Base-by-base conservation (phyloP, 2,797 vertebrate species). In the Molossus molossus region DNA sequence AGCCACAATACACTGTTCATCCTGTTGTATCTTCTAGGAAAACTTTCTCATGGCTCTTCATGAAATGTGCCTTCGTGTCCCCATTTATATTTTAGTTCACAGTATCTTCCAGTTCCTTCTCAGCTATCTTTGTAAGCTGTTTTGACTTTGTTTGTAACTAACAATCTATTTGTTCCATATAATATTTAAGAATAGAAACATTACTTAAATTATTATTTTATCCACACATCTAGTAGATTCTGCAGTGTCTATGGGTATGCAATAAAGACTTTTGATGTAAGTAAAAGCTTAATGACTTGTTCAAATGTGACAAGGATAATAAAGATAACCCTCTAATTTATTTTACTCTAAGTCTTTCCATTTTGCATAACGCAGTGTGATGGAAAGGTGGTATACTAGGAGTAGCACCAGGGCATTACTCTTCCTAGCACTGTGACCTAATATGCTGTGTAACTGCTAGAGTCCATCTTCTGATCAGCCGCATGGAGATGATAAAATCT, bases 1-100 rank as follows among this genome's bases (percentile, higher is more conserved):
- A 37, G 6, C 6, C 50, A 27, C 6, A 8, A 1, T 1, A 5
- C 5, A 25, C 14, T 29, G 8, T 1, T n/a, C 50, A 58, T 45
- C 17, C 7, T 64, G 45, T 14, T 57, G 65, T 55, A 27, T 53
- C 13, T 76, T 33, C 9, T 57, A 29, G 1, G 15, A 91, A 23
- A 3, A 48, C n/a, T 79, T 50, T 45, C 6, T 89, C 9, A 10
- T 29, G 37, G 29, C 13, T 80, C 12, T 89, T 73, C 7, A n/a
- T 80, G 9, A 91, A 81, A 33, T 50, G 37, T 37, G 9, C 5
- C 17, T 15, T 9, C 5, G 27, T 65, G 60, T 60, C 5, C 9
- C 33, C 8, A 17, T 83, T 45, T n/a, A 11, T 48, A 45, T 45
- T 6, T 75, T 6, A 40, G 18, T 64, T 58, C 9, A 69, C 3